Evolutionary conservation across 2,888 invertebrate genomes (phyloP).

Genomic region (Philereme vetulata): DNA sequence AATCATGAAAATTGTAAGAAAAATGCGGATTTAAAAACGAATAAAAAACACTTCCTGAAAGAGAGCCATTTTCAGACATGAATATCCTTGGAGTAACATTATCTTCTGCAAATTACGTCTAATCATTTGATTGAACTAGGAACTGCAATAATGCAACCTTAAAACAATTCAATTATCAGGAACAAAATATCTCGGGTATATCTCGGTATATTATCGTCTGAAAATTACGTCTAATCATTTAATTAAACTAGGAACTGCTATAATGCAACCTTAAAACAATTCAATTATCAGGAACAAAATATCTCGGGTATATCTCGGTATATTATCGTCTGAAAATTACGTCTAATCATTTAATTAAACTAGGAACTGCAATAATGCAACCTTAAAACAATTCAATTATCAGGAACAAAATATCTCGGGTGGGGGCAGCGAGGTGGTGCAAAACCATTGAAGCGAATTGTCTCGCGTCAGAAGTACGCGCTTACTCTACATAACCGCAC

Average conservation of each 20-base stretch:
- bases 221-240: conserved; percentile 38
- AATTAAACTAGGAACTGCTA: conserved; percentile 49
- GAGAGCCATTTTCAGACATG: too few relatives aligned
- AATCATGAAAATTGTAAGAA: too few relatives aligned
- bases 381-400: conserved; percentile 61
- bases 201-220: conserved; percentile 28
- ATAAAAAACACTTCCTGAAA: too few relatives aligned
- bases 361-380: conserved; percentile 52
- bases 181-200: conserved; percentile 50
- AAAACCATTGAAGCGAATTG: conserved; percentile 58
- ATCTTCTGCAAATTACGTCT: conserved; percentile 42
- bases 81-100: neutral
- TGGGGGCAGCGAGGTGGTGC: conserved; percentile 60
- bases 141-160: conserved; percentile 52
- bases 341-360: conserved; percentile 36
- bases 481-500: conserved; percentile 53
- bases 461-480: conserved; percentile 53
- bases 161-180: conserved; percentile 61
- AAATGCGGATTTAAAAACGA: neutral
- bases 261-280: conserved; percentile 53
- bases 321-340: conserved; percentile 35
- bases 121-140: conserved; percentile 42
- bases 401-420: conserved; percentile 55
- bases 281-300: conserved; percentile 63
- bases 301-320: conserved; percentile 35